Base-by-base conservation (phyloP, 2,113 vertebrate species). In the Atractosteus spatula region DNA sequence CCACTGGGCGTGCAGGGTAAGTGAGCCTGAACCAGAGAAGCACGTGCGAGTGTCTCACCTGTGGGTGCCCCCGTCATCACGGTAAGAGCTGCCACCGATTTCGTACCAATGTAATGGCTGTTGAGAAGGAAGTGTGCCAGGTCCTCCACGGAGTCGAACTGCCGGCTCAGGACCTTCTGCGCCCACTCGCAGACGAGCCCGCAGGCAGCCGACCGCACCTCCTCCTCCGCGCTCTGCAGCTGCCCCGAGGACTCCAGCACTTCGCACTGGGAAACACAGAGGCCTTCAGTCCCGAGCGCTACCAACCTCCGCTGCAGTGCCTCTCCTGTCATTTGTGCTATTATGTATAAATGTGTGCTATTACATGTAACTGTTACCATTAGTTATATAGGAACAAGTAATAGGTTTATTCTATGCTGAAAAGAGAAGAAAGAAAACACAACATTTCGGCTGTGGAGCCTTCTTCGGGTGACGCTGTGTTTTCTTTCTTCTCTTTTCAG, bases 131-230 rank as follows among this genome's bases (percentile, higher is more conserved):
- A 99, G 79, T 96, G 96, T 76, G 97, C 96, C 86, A 99, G 68
- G 72, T 99, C 96, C 87, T 98, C 85, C 73, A 99, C 94, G 0
- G 93, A 93, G 76, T 98, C 96, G 78, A 99, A 99, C 80, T 96
- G 96, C 47, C 97, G 95, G 85, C 96, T 98, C 79, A 99, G 89
- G 80, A 99, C 96, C 85, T 99, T 99, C 84, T 99, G 97, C 77
- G 97, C 97, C 97, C 97, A 99, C 74, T 99, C 97, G 69, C 97
- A 99, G 66, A 99, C 97, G 62, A 99, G 93, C 61, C 94, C 93
- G 81, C 97, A 98, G 79, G 97, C 96, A 0, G 97, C 96, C 63
- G 94, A 93, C 16, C 94, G 91, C 17, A 98, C 94, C 77, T 98
- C 96, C 71, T 98, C 96, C 77, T 98, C 96, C 11, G 92, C 93